Conservation (phyloP, 37 sponge, comb jelly and placozoan genomes). For the Dysidea cf. avara region DNA sequence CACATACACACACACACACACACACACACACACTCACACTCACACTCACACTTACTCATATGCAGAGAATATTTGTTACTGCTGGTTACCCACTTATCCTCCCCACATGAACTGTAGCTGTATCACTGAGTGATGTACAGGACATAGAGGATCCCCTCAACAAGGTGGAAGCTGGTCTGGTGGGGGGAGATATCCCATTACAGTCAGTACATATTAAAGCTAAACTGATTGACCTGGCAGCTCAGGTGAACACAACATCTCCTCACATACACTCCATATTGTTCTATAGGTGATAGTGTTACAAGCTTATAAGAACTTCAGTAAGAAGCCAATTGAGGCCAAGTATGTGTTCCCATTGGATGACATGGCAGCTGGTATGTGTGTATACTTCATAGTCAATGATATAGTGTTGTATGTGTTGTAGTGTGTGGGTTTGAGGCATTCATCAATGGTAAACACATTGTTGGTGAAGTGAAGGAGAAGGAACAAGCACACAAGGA, state of each 20-base stretch:
- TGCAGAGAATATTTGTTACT: neutral
- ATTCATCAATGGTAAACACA: too few species aligned
- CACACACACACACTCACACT: neutral
- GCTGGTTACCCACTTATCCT: neutral
- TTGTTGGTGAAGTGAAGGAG: too few species aligned
- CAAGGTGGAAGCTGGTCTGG: conserved; percentile 91
- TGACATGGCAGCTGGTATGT: too few species aligned
- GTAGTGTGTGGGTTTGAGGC: too few species aligned
- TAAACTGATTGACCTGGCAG: conserved; percentile 82
- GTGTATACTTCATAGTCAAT: conserved; percentile 26
- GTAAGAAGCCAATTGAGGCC: conserved; percentile 85
- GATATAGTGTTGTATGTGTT: too few species aligned
- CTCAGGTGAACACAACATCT: conserved; percentile 38
- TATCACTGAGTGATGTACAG: conserved; percentile 72
- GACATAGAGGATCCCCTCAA: conserved; percentile 71
- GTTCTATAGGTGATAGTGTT: conserved; percentile 70
- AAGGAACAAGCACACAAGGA: too few species aligned
- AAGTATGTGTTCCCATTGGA: conserved; percentile 98
- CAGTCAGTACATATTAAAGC: too few species aligned
- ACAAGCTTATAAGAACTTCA: conserved; percentile 87
- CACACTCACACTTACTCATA: too few species aligned
- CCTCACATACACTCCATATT: too few species aligned
- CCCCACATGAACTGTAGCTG: neutral
- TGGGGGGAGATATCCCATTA: conserved; percentile 79
- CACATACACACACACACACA: neutral